These are phyloP conservation scores for Lerista edwardsae DNA, from an alignment of 2,797 vertebrate genomes.

Conservation along the genomic window DNA sequence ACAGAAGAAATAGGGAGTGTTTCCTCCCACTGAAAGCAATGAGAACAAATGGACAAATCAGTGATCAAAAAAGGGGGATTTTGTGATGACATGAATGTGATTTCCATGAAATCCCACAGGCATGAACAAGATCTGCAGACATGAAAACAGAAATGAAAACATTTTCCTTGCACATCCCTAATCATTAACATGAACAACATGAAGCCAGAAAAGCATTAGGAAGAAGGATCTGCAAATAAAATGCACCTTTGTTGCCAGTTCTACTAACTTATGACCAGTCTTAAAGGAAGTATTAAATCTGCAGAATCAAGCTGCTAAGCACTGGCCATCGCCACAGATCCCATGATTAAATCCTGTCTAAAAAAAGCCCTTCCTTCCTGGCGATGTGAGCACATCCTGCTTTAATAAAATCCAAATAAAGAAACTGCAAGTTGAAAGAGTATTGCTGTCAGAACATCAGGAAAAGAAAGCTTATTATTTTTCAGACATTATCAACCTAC, in stretches of 20 bases:
- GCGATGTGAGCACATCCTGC: background rate
- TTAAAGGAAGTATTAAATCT: slow-evolving; percentile 17
- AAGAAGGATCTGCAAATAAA: background rate
- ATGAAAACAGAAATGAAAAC: no score
- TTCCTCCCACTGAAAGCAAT: no score
- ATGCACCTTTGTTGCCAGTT: background rate
- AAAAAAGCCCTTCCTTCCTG: slow-evolving; percentile 4
- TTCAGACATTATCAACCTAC: background rate
- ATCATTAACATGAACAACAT: slow-evolving; percentile 14
- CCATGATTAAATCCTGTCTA: background rate
- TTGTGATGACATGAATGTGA: no score
- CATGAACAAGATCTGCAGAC: no score
- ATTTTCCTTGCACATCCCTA: no score
- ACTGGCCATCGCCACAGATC: background rate
- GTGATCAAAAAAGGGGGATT: no score
- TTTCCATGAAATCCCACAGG: no score
- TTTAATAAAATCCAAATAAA: background rate
- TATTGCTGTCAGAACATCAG: background rate
- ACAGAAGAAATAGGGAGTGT: no score
- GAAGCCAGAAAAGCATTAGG: background rate
- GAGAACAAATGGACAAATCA: no score
- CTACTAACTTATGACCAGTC: background rate
- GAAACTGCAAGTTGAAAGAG: background rate
- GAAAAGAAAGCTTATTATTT: background rate
- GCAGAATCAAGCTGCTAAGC: background rate